Conservation (phyloP, 2,113 vertebrate species). For the Phrynosoma platyrhinos region DNA sequence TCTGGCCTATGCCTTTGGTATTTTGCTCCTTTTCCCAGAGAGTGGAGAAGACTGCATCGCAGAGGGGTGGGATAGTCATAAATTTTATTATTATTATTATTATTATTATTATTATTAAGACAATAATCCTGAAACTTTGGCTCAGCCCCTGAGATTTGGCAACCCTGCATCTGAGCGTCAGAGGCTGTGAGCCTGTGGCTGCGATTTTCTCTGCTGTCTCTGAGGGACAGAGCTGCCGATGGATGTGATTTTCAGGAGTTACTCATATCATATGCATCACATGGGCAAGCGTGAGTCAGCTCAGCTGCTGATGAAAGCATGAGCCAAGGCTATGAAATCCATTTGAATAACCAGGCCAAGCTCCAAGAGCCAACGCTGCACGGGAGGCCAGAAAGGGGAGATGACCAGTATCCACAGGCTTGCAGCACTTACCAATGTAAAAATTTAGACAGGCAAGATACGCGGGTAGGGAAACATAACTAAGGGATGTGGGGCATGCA, state of each 20-base stretch:
- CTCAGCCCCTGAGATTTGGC: background rate
- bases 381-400: background rate
- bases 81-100: too few relatives aligned
- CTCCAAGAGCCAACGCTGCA: constrained; percentile 18
- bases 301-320: constrained; percentile 16
- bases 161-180: background rate
- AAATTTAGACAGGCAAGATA: too few relatives aligned
- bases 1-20: background rate
- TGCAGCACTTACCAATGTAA: background rate
- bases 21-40: background rate
- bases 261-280: background rate
- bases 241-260: background rate
- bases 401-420: too few relatives aligned
- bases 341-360: background rate
- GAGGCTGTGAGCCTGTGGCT: background rate
- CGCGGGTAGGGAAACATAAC: too few relatives aligned
- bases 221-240: constrained; percentile 25
- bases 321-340: constrained; percentile 41
- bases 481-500: too few relatives aligned
- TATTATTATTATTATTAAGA: too few relatives aligned
- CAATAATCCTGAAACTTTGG: background rate
- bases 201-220: background rate
- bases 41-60: too few relatives aligned
- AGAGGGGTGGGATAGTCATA: too few relatives aligned
- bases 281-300: constrained; percentile 55